Conservation (phyloP, 2,113 vertebrate species). For the Balaeniceps rex region DNA sequence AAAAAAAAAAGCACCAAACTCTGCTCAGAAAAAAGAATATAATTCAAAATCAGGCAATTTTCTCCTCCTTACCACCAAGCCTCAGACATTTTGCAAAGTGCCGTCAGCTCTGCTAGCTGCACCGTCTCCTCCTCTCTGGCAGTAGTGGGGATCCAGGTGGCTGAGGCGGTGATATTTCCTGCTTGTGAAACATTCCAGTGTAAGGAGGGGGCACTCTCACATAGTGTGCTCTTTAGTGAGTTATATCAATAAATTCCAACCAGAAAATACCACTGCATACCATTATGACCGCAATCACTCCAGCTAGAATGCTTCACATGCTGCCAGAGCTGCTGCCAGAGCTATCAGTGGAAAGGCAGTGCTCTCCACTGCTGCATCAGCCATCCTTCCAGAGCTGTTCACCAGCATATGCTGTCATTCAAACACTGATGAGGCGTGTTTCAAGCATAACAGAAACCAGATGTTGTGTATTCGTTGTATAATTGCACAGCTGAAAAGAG, state of each 20-base stretch:
- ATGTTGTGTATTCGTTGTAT: background rate
- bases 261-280: background rate
- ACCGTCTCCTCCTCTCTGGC: background rate
- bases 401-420: background rate
- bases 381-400: background rate
- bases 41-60: background rate
- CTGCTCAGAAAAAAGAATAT: background rate
- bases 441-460: background rate
- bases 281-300: background rate
- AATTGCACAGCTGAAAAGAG: background rate
- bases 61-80: background rate
- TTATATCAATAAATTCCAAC: background rate
- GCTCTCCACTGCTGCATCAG: background rate
- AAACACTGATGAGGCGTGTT: background rate
- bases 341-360: background rate
- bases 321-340: background rate
- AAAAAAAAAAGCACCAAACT: background rate
- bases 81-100: background rate
- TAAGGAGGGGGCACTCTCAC: background rate
- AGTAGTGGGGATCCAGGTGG: background rate
- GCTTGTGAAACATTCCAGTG: background rate
- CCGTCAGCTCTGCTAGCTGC: background rate
- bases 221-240: background rate
- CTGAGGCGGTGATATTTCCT: background rate
- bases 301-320: background rate